Evolutionary conservation across 1,140 invertebrate species (phyloP), one percentile per base, ranked within the genome.

Genomic region (Cyphomyrmex costatus): DNA sequence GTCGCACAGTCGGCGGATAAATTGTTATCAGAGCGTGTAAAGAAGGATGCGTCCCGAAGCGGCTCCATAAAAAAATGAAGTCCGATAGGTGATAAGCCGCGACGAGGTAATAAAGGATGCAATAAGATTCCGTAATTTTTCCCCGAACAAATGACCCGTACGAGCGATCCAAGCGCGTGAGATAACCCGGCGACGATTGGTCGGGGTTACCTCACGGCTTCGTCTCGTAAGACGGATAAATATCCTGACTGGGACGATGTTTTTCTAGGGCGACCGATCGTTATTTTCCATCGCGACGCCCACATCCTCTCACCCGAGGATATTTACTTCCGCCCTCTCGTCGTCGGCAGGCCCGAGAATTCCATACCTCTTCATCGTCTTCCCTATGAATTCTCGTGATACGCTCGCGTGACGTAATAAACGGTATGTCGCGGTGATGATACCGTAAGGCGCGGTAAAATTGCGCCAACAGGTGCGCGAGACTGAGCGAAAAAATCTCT

Each of bases 211-310:
- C 16, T 14, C 16, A 24, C 7, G 7, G 7, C 21, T 19, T 77
- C 56, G 49, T 16, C 66, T 58, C 53, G 36, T 61, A 58, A 21
- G 21, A 42, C 33, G 51, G 27, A 21, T 53, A 61, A 60, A 82
- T 21, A 88, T 36, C 61, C 61, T 63, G 49, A 19, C n/a, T 16
- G 56, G 65, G 49, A 46, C 60, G 61, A 56, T 90, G 82, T 88
- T 90, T 86, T 90, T 86, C 86, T 80, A 90, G 46, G 76, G 24
- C 78, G 73, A 24, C 27, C 58, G 86, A 90, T 90, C 86, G 89
- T 90, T 90, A 90, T 79, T 90, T 90, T 80, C 86, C 76, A 90
- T 90, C 76, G 79, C 61, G 60, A n/a, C 58, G 51, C 30, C 63
- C 53, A 71, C 63, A 19, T 65, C 42, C 76, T 65, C 30, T 66